A percentile compares a stretch with the other conserved stretches of the same genome.
Evolutionary conservation across 2,888 invertebrate genomes (phyloP).

Genomic region (Aphodius granarius): DNA sequence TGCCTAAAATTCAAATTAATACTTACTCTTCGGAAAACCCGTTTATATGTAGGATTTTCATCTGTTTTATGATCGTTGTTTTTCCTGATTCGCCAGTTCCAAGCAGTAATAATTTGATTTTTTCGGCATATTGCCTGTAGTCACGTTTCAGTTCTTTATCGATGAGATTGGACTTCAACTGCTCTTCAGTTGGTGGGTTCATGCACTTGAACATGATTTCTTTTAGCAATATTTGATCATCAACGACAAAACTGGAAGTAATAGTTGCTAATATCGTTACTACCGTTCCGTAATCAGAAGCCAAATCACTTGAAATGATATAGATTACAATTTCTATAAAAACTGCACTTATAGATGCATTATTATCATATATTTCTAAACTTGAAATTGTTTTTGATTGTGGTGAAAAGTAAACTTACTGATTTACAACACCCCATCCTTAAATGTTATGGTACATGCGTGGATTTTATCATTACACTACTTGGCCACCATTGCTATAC

Average conservation of each 20-base stretch:
- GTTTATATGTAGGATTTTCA: constrained; percentile 81
- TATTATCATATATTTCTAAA: not conserved
- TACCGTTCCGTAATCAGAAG: not conserved
- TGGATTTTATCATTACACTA: not conserved
- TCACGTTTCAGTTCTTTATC: constrained; percentile 32
- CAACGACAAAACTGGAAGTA: not conserved
- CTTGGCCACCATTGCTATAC: not conserved
- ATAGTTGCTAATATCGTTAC: not conserved
- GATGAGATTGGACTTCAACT: constrained; percentile 28
- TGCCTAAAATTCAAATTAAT: not conserved
- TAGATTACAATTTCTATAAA: not conserved
- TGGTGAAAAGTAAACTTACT: not conserved
- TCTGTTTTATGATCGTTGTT: constrained; percentile 84
- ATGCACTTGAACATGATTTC: constrained; percentile 15
- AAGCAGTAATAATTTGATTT: constrained; percentile 63
- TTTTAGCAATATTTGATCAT: not conserved
- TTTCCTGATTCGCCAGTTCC: constrained; percentile 84
- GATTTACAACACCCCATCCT: not conserved
- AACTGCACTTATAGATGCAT: not conserved
- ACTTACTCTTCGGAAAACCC: constrained; percentile 74
- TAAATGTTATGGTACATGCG: not conserved
- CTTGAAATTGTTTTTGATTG: not conserved
- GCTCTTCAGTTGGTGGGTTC: constrained; percentile 2
- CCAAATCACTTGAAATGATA: not conserved
- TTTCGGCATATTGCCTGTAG: constrained; percentile 42